phyloP scores from a whole-genome alignment of 2,888 invertebrate species.

The Plagiodera versicolora region DNA sequence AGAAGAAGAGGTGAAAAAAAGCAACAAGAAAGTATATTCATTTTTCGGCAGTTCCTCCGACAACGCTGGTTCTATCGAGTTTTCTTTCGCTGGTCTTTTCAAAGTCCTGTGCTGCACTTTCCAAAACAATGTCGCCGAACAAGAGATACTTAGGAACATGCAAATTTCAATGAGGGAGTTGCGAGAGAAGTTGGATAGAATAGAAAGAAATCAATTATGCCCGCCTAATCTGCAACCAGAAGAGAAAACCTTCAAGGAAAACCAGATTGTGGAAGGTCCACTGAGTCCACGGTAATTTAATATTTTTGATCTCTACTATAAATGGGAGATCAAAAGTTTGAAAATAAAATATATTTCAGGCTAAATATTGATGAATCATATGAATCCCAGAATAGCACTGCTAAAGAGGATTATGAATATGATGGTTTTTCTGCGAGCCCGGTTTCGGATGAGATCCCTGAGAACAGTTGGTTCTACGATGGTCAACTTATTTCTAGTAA shows the following conservation, averaged over 20 bases:
- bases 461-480: constrained; percentile 68
- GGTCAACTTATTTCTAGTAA: constrained; percentile 64
- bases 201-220: constrained; percentile 54
- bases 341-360: too few species aligned
- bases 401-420: not conserved
- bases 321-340: too few species aligned
- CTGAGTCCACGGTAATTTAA: constrained; percentile 30
- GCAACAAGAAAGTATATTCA: constrained; percentile 35
- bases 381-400: not conserved
- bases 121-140: constrained; percentile 53
- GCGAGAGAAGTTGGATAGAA: constrained; percentile 51
- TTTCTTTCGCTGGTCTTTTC: constrained; percentile 60
- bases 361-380: not conserved
- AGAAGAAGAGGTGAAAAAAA: constrained; percentile 77
- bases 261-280: constrained; percentile 32
- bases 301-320: not conserved
- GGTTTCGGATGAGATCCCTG: constrained; percentile 45
- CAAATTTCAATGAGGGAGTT: constrained; percentile 52
- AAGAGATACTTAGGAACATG: constrained; percentile 51
- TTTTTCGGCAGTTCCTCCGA: constrained; percentile 46
- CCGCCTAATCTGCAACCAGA: constrained; percentile 19
- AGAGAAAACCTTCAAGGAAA: constrained; percentile 31
- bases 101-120: constrained; percentile 59
- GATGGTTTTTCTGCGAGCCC: not conserved
- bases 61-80: constrained; percentile 58